phyloP scores from a whole-genome alignment of 2,888 invertebrate genomes.

The Troides aeacus region DNA sequence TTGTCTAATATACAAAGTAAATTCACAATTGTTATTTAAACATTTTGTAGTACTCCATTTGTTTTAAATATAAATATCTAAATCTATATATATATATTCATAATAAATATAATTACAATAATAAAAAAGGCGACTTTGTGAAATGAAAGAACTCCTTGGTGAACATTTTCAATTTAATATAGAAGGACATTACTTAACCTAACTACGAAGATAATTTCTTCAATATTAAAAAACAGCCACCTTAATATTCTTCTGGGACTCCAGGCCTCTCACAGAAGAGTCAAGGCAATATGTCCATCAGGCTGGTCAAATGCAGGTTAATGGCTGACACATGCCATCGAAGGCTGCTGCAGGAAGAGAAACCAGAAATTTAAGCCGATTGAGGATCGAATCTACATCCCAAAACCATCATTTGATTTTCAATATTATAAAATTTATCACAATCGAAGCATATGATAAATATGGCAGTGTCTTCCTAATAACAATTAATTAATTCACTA shows the following conservation, averaged over 20 bases:
- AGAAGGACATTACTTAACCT: background rate
- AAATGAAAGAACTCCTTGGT: background rate
- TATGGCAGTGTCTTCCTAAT: background rate
- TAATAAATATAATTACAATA: background rate
- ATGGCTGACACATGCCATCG: no score
- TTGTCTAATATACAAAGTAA: slow-evolving; percentile 3
- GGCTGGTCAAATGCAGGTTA: no score
- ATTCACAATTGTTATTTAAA: background rate
- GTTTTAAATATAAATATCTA: slow-evolving; percentile 7
- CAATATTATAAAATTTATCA: no score
- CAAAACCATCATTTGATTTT: no score
- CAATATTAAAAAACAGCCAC: no score
- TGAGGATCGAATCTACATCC: no score
- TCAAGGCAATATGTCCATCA: no score
- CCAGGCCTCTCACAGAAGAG: no score
- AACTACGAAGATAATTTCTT: background rate
- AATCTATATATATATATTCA: background rate
- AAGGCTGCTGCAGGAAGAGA: no score
- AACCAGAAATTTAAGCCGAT: no score
- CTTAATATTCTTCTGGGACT: no score
- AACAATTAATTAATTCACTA: background rate
- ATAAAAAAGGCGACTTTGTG: background rate
- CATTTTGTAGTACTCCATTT: slow-evolving; percentile 4
- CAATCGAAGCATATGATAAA: background rate
- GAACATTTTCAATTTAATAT: background rate